Evolutionary conservation across 2,797 vertebrate genomes (phyloP), one percentile per base, ranked within the genome.

Genomic region (Delichon dasypus): DNA sequence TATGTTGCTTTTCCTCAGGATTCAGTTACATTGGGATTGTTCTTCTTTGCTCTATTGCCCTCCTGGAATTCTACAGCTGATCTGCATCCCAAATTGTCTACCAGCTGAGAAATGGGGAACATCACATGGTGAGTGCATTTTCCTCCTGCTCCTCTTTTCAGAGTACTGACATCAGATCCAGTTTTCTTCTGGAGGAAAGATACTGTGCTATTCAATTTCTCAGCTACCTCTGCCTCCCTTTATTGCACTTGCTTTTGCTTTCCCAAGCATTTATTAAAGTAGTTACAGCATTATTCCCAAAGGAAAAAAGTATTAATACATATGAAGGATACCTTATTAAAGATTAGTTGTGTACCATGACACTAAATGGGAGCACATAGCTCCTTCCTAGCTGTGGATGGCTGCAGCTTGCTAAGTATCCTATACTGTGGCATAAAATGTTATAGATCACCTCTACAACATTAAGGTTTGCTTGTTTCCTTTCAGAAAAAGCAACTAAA

Each of bases 101-200:
- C 23, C 57, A 50, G 14, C 8, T 66, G 8, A 64, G 32, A 84
- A 64, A 3, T 36, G 19, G 12, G 7, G 45, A 86, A 34, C 8
- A 4, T 27, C 29, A 64, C 21, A 12, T 0, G 2, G 2, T 50
- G 30, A 23, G 4, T 8, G 10, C 6, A 14, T 57, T 64, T 44
- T 48, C 13, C 19, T 83, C 51, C 57, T 61, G 4, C 16, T 61
- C 7, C 23, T 4, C 5, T 68, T 95, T 58, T 13, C 47, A 67
- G 13, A 44, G 29, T 32, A 40, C 17, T 61, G 38, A 18, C 4
- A 44, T 60, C 36, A 57, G 4, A 21, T 71, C 36, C 8, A 1
- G 3, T 62, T 51, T 85, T 84, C 53, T 74, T 19, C 29, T 50
- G 6, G 16, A 60, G 10, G 17, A 73, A 75, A 14, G 34, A 40